Conservation (phyloP, 2,888 invertebrate genomes). For the Automeris io region DNA sequence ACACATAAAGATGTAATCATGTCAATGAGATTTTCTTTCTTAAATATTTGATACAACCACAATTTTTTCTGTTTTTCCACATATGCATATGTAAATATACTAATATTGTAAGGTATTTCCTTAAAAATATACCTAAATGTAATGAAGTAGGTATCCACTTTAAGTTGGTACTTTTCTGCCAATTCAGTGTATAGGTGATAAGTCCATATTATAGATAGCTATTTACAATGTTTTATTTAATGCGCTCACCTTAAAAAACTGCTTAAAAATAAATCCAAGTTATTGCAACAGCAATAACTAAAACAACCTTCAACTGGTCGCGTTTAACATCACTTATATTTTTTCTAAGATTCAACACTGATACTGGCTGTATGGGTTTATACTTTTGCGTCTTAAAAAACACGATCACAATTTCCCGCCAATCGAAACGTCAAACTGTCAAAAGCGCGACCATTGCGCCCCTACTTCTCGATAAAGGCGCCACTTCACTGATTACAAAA, state of each 20-base stretch:
- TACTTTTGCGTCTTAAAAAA: conserved; percentile 33
- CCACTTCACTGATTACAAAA: conserved; percentile 75
- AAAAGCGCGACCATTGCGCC: conserved; percentile 66
- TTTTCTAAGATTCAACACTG: conserved; percentile 8
- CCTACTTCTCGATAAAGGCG: conserved; percentile 64
- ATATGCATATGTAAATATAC: too few relatives aligned
- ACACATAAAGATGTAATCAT: neutral
- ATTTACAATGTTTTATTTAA: too few relatives aligned
- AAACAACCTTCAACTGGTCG: conserved; percentile 56
- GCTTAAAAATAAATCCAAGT: conserved; percentile 59
- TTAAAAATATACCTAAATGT: too few relatives aligned
- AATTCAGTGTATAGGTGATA: too few relatives aligned
- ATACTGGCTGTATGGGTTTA: conserved; percentile 26
- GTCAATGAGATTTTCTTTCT: too few relatives aligned
- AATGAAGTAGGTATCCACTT: too few relatives aligned
- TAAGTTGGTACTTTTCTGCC: too few relatives aligned
- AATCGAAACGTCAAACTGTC: conserved; percentile 71
- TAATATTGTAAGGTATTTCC: too few relatives aligned
- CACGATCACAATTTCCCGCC: conserved; percentile 57
- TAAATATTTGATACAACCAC: too few relatives aligned
- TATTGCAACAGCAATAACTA: conserved; percentile 69
- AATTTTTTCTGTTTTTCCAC: too few relatives aligned
- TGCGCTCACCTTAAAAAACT: conserved; percentile 51
- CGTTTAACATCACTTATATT: conserved; percentile 56
- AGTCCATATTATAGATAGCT: too few relatives aligned